Evolutionary conservation across 2,113 vertebrate genomes (phyloP), one percentile per base, ranked within the genome.

Genomic region (Procavia capensis): DNA sequence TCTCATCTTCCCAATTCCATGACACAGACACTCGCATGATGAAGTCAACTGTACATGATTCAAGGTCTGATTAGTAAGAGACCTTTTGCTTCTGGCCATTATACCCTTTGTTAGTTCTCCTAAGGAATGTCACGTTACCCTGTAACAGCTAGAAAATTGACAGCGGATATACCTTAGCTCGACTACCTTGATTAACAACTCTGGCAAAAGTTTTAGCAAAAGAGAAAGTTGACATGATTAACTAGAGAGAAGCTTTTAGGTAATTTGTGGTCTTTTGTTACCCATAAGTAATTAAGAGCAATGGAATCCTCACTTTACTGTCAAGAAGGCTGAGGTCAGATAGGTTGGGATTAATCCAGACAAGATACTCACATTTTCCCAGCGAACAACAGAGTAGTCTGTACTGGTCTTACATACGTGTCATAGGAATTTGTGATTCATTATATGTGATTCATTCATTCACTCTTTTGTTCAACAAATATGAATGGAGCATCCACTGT

Each of bases 171-270:
- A 88, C 34, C 34, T 93, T 57, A 25, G 41, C 66, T 68, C 20
- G 2, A 54, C 64, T 70, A 82, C 59, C 72, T 74, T 84, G 54
- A 74, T 41, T 74, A 83, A 93, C 22, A 86, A 70, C 57, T 59
- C 89, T 83, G 75, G 31, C 61, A 72, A 85, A 90, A 80, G 39
- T 89, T 91, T 95, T 79, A 64, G 41, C 41, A 80, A 89, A 91
- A 94, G 92, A 4, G 86, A 91, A 70, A 84, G 20, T 17, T 64
- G 36, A 91, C 82, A 94, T 39, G 19, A 93, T 83, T 66, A 45
- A 96, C 61, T 36, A 75, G 64, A 72, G 13, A 20, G 50, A 76
- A 76, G 61, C 50, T 94, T 86, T 45, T 27, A 47, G 50, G 25
- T 89, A 79, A 85, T 43, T 0, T 85, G 50, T 90, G 72, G 25